phyloP scores from a whole-genome alignment of 2,888 invertebrate species.

The Saturnia pavonia region DNA sequence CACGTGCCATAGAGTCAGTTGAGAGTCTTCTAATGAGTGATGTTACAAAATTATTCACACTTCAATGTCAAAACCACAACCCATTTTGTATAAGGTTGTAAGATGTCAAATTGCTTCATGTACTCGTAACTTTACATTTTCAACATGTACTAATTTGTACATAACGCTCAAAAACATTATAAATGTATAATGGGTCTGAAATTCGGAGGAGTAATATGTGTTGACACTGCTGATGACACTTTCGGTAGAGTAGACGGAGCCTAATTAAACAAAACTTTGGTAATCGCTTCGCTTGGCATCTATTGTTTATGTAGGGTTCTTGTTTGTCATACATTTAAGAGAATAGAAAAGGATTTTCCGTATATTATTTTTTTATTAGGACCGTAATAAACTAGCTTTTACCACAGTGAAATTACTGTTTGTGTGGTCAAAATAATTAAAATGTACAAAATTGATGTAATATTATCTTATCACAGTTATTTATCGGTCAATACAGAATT shows the following conservation, averaged over 20 bases:
- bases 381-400: not conserved
- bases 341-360: not conserved
- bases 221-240: conserved; percentile 23
- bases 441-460: not conserved
- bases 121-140: not conserved
- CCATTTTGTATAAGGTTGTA: not conserved
- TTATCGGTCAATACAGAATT: not conserved
- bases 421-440: too few species aligned
- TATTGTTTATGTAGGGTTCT: conserved; percentile 12
- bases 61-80: not conserved
- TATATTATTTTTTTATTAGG: too few species aligned
- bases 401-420: too few species aligned
- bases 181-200: conserved; percentile 1
- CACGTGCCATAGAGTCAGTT: too few species aligned
- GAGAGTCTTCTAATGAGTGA: too few species aligned
- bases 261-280: conserved; percentile 32
- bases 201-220: conserved; percentile 1
- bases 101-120: not conserved
- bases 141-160: not conserved
- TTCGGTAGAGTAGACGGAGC: conserved; percentile 23
- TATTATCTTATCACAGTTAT: not conserved
- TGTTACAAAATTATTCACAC: too few species aligned
- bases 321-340: not conserved
- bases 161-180: not conserved
- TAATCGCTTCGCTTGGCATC: conserved; percentile 17